A percentile compares a stretch with the other conserved stretches of the same genome.
Evolutionary conservation across 2,797 vertebrate genomes (phyloP).

Genomic region (Erpetoichthys calabaricus): DNA sequence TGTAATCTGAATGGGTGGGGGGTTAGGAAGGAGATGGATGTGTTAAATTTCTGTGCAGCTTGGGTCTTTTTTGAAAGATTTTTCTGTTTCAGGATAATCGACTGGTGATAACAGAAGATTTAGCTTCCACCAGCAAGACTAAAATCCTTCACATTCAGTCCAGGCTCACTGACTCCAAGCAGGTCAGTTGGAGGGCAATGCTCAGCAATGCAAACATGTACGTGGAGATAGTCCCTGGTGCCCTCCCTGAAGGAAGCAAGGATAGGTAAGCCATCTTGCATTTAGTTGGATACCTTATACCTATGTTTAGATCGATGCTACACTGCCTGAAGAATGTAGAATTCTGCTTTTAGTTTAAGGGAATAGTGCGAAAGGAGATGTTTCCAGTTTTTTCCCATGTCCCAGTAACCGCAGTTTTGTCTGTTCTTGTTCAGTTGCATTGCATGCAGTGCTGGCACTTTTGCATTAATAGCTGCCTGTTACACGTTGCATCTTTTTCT

Average conservation of each 20-base stretch:
- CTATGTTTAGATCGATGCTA: neutral
- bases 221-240: slow-evolving; percentile 79
- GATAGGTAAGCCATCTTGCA: slow-evolving; percentile 59
- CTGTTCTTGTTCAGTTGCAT: too few species aligned
- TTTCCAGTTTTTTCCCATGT: too few species aligned
- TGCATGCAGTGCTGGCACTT: too few species aligned
- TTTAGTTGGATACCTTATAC: accelerated
- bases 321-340: neutral
- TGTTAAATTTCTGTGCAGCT: neutral
- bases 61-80: neutral
- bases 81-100: slow-evolving; percentile 63
- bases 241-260: slow-evolving; percentile 90
- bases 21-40: neutral
- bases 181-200: slow-evolving; percentile 73
- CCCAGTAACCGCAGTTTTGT: too few species aligned
- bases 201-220: slow-evolving; percentile 76
- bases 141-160: slow-evolving; percentile 82
- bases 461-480: too few species aligned
- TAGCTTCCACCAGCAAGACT: slow-evolving; percentile 63
- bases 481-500: neutral
- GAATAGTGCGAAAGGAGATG: neutral
- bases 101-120: slow-evolving; percentile 89
- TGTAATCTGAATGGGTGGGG: too few species aligned
- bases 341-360: too few species aligned
- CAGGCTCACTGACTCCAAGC: slow-evolving; percentile 68